phyloP scores from a whole-genome alignment of 2,797 vertebrate genomes.

The Smutsia temminckii region DNA sequence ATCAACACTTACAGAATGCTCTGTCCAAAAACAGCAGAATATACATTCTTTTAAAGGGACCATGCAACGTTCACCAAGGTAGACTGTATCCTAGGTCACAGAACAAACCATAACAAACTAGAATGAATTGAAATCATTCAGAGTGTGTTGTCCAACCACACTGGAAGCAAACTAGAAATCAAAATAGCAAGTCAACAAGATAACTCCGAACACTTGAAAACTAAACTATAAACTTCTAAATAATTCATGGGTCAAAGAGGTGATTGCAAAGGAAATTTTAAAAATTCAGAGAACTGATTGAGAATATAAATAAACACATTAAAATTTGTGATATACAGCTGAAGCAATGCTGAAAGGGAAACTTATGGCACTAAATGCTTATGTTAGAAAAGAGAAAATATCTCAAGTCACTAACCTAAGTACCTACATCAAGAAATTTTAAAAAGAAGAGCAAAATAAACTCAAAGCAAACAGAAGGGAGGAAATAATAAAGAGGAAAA shows the following conservation, averaged over 20 bases:
- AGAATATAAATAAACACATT: not conserved
- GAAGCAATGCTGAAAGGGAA: not conserved
- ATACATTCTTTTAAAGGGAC: not conserved
- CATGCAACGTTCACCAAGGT: not conserved
- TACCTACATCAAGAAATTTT: not conserved
- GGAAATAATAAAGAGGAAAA: not conserved
- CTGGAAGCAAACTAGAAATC: constrained; percentile 11
- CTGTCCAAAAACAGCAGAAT: not conserved
- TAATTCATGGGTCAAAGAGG: not conserved
- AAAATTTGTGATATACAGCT: not conserved
- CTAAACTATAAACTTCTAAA: constrained; percentile 14
- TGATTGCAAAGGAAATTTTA: not conserved
- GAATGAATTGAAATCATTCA: not conserved
- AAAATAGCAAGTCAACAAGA: not conserved
- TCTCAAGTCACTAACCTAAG: not conserved
- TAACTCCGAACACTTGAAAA: not conserved
- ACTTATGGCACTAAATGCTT: not conserved
- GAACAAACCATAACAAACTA: not conserved
- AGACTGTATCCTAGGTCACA: not conserved
- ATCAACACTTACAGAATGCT: not conserved
- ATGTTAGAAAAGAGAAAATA: not conserved
- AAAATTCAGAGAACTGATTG: not conserved
- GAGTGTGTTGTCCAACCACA: not conserved
- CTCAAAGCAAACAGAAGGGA: not conserved
- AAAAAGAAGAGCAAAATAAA: not conserved